Evolutionary conservation across 2,888 invertebrate species (phyloP).

Genomic region (Cryptus armator): DNA sequence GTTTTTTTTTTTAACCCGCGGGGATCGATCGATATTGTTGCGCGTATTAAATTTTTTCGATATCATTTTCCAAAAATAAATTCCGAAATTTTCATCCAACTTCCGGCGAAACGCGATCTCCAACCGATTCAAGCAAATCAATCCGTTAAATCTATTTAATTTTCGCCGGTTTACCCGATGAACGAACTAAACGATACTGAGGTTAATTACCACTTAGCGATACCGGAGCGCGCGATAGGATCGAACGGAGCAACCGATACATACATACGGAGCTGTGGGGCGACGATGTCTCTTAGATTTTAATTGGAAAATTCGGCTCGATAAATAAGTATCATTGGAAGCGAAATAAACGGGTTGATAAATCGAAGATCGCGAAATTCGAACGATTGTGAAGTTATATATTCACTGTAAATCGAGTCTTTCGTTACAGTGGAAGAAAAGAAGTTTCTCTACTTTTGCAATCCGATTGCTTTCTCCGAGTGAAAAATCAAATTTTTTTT

Average conservation of each 20-base stretch:
- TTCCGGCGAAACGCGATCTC: not conserved
- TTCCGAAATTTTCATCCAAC: conserved; percentile 1
- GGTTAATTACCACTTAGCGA: conserved; percentile 76
- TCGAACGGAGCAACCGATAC: conserved; percentile 20
- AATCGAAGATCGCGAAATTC: not conserved
- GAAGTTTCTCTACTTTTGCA: too few species aligned
- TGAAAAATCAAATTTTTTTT: too few species aligned
- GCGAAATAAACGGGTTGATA: conserved; percentile 14
- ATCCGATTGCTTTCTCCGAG: too few species aligned
- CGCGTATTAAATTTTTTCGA: not conserved
- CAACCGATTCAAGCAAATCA: conserved; percentile 11
- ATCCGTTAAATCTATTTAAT: conserved; percentile 61
- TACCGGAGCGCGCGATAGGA: conserved; percentile 42
- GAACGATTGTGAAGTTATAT: conserved; percentile 2
- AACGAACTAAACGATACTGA: conserved; percentile 64
- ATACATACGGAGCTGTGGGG: not conserved
- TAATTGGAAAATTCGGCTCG: conserved; percentile 36
- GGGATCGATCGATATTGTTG: not conserved
- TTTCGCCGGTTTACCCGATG: conserved; percentile 63
- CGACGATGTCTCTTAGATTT: conserved; percentile 14
- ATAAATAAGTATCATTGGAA: conserved; percentile 28
- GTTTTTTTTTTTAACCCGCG: not conserved
- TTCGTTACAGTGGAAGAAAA: too few species aligned
- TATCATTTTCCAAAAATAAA: not conserved
- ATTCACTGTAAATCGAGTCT: not conserved